phyloP scores from a whole-genome alignment of 2,113 vertebrate species.

The Vimba vimba region DNA sequence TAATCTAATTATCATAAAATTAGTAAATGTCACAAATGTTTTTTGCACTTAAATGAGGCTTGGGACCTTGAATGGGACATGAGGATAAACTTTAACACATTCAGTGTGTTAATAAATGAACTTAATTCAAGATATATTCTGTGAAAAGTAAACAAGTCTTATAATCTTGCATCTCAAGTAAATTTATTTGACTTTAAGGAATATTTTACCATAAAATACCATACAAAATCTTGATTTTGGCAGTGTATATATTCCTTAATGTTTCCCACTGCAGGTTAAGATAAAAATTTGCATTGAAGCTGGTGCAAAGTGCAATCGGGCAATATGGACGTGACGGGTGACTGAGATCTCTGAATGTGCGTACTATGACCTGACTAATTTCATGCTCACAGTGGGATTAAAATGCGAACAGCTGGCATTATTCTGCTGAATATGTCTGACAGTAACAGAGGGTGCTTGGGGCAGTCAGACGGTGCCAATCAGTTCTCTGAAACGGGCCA shows the following conservation, averaged over 20 bases:
- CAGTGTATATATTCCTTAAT: not conserved
- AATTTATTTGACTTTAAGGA: not conserved
- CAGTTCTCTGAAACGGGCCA: conserved; percentile 2
- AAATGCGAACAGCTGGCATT: not conserved
- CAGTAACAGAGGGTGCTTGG: not conserved
- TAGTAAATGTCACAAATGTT: not conserved
- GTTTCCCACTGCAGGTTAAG: not conserved
- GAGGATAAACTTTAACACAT: not conserved
- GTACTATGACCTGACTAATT: conserved; percentile 20
- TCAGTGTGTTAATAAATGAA: not conserved
- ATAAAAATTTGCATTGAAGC: not conserved
- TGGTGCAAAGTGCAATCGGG: not conserved
- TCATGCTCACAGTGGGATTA: not conserved
- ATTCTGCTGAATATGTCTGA: not conserved
- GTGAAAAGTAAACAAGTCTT: not conserved
- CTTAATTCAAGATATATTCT: not conserved
- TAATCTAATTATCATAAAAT: not conserved
- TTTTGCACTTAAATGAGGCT: not conserved
- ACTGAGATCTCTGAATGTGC: conserved; percentile 8
- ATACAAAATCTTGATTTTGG: not conserved
- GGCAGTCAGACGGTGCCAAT: conserved; percentile 27
- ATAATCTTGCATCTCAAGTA: not conserved
- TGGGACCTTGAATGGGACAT: not conserved
- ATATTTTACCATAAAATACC: not conserved
- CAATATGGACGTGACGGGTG: conserved; percentile 12